These are phyloP conservation scores for Xylocampa areola DNA, from an alignment of 2,888 invertebrate species.

Conservation along the genomic window DNA sequence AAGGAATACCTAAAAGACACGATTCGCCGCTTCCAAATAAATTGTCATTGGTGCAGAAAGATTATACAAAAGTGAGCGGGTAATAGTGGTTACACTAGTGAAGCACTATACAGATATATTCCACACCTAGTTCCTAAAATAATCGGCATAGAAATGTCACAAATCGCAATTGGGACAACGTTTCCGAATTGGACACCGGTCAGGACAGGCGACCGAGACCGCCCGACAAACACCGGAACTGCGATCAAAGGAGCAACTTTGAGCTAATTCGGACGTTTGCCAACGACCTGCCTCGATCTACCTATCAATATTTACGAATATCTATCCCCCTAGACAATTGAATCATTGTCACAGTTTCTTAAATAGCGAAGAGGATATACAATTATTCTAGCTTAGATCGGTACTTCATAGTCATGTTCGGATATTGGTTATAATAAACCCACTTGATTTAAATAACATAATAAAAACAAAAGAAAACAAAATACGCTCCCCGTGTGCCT, in stretches of 20 bases:
- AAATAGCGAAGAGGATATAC: slow-evolving; percentile 12
- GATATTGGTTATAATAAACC: slow-evolving; percentile 22
- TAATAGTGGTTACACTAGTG: no score
- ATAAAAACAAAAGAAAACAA: slow-evolving; percentile 45
- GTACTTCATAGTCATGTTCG: no score
- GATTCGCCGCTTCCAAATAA: no score
- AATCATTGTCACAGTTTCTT: slow-evolving; percentile 31
- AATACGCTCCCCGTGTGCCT: slow-evolving; percentile 62
- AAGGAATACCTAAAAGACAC: no score
- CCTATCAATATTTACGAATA: slow-evolving; percentile 78
- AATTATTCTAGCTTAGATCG: slow-evolving; percentile 15
- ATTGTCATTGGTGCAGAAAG: no score
- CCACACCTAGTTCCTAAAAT: slow-evolving; percentile 27
- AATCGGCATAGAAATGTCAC: slow-evolving; percentile 45
- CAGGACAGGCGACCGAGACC: slow-evolving; percentile 48
- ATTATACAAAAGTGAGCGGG: no score
- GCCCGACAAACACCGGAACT: slow-evolving; percentile 58
- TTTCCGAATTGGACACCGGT: slow-evolving; percentile 58
- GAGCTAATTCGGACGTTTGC: slow-evolving; percentile 78
- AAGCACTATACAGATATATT: no score
- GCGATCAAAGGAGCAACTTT: slow-evolving; percentile 77
- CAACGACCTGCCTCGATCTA: slow-evolving; percentile 62
- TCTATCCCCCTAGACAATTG: slow-evolving; percentile 60
- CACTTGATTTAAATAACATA: slow-evolving; percentile 38
- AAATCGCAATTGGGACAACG: slow-evolving; percentile 49